These are phyloP conservation scores for Lycaon pictus DNA, from an alignment of 2,113 vertebrate species.

Conservation along the genomic window DNA sequence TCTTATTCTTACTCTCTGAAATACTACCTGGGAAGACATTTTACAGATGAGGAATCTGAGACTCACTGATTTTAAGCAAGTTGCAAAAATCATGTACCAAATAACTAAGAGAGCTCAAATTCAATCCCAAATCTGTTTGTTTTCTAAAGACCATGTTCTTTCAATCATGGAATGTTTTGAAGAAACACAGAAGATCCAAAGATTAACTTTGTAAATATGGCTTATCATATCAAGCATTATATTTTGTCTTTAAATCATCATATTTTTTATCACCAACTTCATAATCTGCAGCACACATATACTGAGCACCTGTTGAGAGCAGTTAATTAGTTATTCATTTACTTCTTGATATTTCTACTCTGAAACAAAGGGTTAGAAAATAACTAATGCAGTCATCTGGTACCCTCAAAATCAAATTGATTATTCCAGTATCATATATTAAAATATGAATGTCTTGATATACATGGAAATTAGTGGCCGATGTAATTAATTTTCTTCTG, in stretches of 20 bases:
- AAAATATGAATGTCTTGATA: not conserved
- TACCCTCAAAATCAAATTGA: not conserved
- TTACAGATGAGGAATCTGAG: not conserved
- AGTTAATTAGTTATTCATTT: not conserved
- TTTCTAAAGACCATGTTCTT: not conserved
- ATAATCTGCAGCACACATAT: not conserved
- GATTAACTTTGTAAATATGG: not conserved
- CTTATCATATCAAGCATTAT: not conserved
- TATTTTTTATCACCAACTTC: not conserved
- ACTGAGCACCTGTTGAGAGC: not conserved
- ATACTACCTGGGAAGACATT: not conserved
- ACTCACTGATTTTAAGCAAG: not conserved
- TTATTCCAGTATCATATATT: not conserved
- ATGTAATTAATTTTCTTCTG: not conserved
- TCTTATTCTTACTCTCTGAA: not conserved
- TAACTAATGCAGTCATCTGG: not conserved
- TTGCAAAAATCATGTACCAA: not conserved
- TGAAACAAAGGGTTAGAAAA: not conserved
- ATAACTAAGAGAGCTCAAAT: not conserved
- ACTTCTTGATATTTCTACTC: not conserved
- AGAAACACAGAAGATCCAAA: not conserved
- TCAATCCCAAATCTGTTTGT: not conserved
- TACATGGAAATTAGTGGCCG: not conserved
- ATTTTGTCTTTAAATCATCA: not conserved
- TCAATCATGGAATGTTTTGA: not conserved